Percentiles rank a stretch among this genome's conserved stretches.
phyloP scores from a whole-genome alignment of 1,140 invertebrate genomes.

The Condylostylus longicornis region DNA sequence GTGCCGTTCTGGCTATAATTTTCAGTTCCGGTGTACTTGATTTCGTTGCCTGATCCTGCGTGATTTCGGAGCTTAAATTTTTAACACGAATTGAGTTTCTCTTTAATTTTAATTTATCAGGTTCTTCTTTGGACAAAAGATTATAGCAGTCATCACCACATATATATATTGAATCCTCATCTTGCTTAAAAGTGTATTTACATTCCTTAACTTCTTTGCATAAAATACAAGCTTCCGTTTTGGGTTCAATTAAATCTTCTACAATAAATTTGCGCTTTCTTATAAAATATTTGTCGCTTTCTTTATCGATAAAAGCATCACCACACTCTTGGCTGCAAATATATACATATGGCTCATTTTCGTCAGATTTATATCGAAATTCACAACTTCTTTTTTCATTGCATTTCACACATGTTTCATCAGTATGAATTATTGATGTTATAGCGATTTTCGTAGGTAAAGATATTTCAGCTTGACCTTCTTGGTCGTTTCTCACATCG shows the following conservation, averaged over 20 bases:
- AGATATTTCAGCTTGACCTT: no score
- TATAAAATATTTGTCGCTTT: conserved; percentile 30
- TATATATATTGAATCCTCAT: conserved; percentile 36
- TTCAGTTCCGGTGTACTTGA: conserved; percentile 24
- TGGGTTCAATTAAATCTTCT: conserved; percentile 17
- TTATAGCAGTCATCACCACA: conserved; percentile 38
- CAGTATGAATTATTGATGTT: conserved; percentile 24
- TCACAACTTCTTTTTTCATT: conserved; percentile 19
- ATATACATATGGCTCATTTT: conserved; percentile 13
- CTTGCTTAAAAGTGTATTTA: conserved; percentile 39
- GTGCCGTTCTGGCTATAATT: conserved; percentile 38
- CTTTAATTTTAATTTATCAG: conserved; percentile 36
- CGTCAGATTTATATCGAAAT: conserved; percentile 19
- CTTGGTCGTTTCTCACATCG: no score
- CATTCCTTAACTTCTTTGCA: conserved; percentile 33
- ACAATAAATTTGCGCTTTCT: conserved; percentile 30
- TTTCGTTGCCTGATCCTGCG: conserved; percentile 17
- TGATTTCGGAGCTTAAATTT: conserved; percentile 28
- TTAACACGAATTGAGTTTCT: conserved; percentile 28
- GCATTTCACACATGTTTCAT: conserved; percentile 19
- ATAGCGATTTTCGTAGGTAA: conserved; percentile 21
- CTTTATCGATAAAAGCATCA: conserved; percentile 20
- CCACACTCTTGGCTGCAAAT: conserved; percentile 33
- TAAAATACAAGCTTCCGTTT: conserved; percentile 14
- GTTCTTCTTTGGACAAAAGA: conserved; percentile 38